Evolutionary conservation across 2,888 invertebrate genomes (phyloP), one percentile per base, ranked within the genome.

Genomic region (Nowickia ferox): DNA sequence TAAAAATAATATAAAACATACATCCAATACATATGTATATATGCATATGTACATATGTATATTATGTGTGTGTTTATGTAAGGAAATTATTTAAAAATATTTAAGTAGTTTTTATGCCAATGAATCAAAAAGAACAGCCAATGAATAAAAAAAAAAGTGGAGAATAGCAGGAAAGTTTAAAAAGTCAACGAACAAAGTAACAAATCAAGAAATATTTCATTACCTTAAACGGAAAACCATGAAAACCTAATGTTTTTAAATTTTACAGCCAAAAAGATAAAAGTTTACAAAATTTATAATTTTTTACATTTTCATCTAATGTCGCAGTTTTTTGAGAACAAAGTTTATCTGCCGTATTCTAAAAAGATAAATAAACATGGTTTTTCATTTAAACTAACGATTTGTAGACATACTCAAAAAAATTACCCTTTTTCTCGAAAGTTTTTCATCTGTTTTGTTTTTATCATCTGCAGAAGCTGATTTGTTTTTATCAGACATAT

Each of bases 341-440:
- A 30, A 30, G 6, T 30, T 30, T 30, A 30, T 4, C 30, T 30
- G 30, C 30, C 30, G 30, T 30, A 30, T 30, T 30, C 30, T 2
- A 30, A 30, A 30, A 30, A 30, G 30, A 30, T 3, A 30, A 30
- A 3, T 4, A 30, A 0, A 30, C 6, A 30, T 30, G 30, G 5
- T 30, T 30, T 30, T 30, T 5, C 30, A 30, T 30, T 6, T 0
- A 30, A 30, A 0, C 30, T 30, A 30, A 6, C 30, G 6, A 6
- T 30, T 30, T 30, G 6, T 6, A 30, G 30, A 30, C 30, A 30
- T 30, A 30, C 30, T 30, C 30, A 30, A 30, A 2, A 40, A 55
- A 30, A 38, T 78, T 87, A 81, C 84, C 86, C 84, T 65, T 78
- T 87, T 87, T 59, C 81, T 74, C 10, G 71, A 30, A 42, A 30